Percentiles rank a stretch among this genome's conserved stretches.
phyloP scores from a whole-genome alignment of 2,113 vertebrate genomes.

The Tupaia chinensis region DNA sequence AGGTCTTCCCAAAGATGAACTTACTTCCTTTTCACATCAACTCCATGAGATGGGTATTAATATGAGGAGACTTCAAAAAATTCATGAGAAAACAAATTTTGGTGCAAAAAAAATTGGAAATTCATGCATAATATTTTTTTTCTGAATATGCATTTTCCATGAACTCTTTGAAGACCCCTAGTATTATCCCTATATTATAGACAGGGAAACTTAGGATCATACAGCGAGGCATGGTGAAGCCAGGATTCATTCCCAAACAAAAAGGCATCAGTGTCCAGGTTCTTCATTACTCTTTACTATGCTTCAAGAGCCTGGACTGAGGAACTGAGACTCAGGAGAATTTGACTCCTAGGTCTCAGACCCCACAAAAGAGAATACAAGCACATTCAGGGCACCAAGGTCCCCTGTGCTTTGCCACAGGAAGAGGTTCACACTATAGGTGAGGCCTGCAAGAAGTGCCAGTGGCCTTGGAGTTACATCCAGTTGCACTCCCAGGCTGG shows the following conservation, averaged over 20 bases:
- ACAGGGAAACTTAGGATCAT: background rate
- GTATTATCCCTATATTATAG: background rate
- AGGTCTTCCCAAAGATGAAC: background rate
- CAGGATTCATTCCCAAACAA: background rate
- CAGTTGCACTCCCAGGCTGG: background rate
- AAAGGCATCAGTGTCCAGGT: background rate
- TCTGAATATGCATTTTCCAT: too few relatives aligned
- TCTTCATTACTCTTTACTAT: too few relatives aligned
- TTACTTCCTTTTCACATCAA: background rate
- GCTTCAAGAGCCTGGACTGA: background rate
- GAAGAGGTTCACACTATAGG: accelerated
- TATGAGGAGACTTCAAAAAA: too few relatives aligned
- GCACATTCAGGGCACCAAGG: background rate
- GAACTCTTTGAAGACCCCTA: too few relatives aligned
- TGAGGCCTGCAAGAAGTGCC: background rate
- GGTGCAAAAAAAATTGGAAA: too few relatives aligned
- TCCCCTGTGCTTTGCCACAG: background rate
- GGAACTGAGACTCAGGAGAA: background rate
- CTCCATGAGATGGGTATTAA: background rate
- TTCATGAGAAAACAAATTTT: too few relatives aligned
- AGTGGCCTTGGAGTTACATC: too few relatives aligned
- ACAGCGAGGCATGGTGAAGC: background rate
- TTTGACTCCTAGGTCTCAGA: background rate
- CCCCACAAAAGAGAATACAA: background rate
- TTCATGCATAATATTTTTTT: too few relatives aligned